These are phyloP conservation scores for Drosophila nigrodunni DNA, from an alignment of 1,140 invertebrate species.

Conservation along the genomic window DNA sequence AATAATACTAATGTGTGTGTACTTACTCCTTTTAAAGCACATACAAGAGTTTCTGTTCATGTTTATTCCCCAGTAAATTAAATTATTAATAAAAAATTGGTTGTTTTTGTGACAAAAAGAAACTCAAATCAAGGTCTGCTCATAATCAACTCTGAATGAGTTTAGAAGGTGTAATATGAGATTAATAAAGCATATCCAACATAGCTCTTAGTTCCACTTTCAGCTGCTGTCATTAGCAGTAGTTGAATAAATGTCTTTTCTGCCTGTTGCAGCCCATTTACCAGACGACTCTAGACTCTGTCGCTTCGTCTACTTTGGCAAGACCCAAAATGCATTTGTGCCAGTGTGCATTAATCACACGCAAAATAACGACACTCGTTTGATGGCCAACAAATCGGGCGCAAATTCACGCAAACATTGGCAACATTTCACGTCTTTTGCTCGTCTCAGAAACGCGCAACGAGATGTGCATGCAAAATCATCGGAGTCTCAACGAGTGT, in stretches of 20 bases:
- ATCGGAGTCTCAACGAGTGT: not conserved
- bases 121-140: too few relatives aligned
- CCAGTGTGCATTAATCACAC: slow-evolving; percentile 67
- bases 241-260: not conserved
- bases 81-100: too few relatives aligned
- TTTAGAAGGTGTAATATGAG: too few relatives aligned
- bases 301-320: slow-evolving; percentile 42
- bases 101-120: too few relatives aligned
- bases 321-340: slow-evolving; percentile 50
- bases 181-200: too few relatives aligned
- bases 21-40: too few relatives aligned
- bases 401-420: slow-evolving; percentile 74
- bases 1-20: too few relatives aligned
- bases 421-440: slow-evolving; percentile 22
- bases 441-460: not conserved
- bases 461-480: slow-evolving; percentile 50
- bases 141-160: too few relatives aligned
- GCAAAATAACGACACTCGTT: slow-evolving; percentile 63
- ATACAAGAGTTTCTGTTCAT: too few relatives aligned
- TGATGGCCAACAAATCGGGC: slow-evolving; percentile 73
- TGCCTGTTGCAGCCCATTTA: slow-evolving; percentile 40
- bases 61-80: too few relatives aligned
- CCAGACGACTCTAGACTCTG: slow-evolving; percentile 23
- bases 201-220: not conserved
- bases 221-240: slow-evolving; percentile 7